Base-by-base conservation (phyloP, 2,888 invertebrate species). In the Eucera pruinosa region DNA sequence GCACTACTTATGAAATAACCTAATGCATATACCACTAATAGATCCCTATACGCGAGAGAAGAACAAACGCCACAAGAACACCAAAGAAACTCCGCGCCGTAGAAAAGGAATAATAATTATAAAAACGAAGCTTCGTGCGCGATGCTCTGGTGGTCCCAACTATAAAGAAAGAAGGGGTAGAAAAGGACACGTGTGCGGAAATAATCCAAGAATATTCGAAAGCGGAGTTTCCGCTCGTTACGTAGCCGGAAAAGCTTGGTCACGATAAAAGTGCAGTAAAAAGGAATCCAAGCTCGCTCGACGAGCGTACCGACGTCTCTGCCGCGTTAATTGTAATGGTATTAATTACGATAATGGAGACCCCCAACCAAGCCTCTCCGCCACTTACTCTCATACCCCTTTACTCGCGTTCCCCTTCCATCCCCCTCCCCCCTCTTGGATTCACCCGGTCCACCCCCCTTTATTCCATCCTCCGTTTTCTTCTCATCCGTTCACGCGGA, bases 331-430 rank as follows among this genome's bases (percentile, higher is more conserved):
- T 90, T 90, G 87, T 90, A 90, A 90, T 90, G 89, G 88, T 88
- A 90, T 91, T 90, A 90, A 91, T 91, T 90, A 90, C 88, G 88
- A 88, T 90, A 91, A 91, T 91, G 90, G 90, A 89, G 84, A 79
- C 72, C 81, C 79, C 60, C 70, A 62, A 62, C 60, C 55, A 25
- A 7, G 50, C 7, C 33, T 67, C 80, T 67, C 47, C 52, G 27
- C 78, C 64, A 64, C 71, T 66, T 75, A 66, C 50, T 48, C 69
- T 20, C 62, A 2, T 58, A 68, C 61, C 69, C 58, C 71, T 66
- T 57, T 69, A 47, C 13, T 4, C 15, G 39, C 11, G n/a, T n/a
- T n/a, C n/a, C n/a, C n/a, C n/a, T n/a, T 20, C n/a, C 67, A 25
- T 25, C 23, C 13, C 25, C 57, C 18, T 47, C 15, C n/a, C 11